A percentile compares a stretch with the other conserved stretches of the same genome.
These are phyloP conservation scores for Paradisaea rubra DNA, from an alignment of 2,113 vertebrate genomes.

Conservation along the genomic window DNA sequence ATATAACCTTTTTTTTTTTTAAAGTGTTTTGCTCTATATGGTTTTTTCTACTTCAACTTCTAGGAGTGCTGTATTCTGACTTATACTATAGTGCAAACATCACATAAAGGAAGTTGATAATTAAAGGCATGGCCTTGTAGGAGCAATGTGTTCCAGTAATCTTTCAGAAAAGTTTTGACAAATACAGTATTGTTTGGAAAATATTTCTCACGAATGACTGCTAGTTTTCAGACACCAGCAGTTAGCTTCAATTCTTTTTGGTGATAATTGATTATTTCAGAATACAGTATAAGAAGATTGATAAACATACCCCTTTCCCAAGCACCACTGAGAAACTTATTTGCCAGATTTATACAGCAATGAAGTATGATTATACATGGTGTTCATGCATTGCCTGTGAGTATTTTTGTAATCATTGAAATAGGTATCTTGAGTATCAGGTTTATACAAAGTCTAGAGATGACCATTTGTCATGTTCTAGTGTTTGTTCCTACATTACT, in stretches of 20 bases:
- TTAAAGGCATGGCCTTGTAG: not conserved
- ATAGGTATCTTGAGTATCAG: not conserved
- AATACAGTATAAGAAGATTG: not conserved
- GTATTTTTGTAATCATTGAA: not conserved
- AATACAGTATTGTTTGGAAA: not conserved
- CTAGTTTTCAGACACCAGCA: not conserved
- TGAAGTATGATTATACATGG: not conserved
- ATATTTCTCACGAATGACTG: not conserved
- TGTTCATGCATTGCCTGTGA: not conserved
- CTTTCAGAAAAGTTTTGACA: not conserved
- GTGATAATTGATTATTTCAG: not conserved
- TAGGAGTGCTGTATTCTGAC: not conserved
- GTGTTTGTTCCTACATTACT: not conserved
- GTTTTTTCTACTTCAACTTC: not conserved
- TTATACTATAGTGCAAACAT: not conserved
- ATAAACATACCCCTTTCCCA: not conserved
- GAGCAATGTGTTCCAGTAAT: not conserved
- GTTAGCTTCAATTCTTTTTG: not conserved
- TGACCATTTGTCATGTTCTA: not conserved
- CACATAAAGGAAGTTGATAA: not conserved
- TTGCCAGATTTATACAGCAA: not conserved
- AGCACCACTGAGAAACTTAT: not conserved
- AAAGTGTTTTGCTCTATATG: not conserved
- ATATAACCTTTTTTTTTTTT: not conserved
- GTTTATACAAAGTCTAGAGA: not conserved